phyloP scores from a whole-genome alignment of 2,888 invertebrate species.

The Philaethria dido region DNA sequence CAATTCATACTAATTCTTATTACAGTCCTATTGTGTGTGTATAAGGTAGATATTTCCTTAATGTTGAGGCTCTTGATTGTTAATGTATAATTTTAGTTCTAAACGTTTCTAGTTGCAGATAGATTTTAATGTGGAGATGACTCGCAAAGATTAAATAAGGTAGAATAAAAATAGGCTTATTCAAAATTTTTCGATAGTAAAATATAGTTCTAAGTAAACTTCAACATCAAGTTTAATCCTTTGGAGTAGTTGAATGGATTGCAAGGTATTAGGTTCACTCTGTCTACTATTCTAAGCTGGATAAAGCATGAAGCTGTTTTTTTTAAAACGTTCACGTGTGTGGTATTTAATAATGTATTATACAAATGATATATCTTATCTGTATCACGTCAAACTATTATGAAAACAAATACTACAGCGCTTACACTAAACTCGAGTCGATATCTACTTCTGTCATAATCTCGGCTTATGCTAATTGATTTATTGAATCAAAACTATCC shows the following conservation, averaged over 20 bases:
- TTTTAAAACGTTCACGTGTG: too few relatives aligned
- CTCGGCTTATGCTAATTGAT: not conserved
- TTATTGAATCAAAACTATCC: conserved; percentile 1
- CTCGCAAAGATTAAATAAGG: not conserved
- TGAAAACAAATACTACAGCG: not conserved
- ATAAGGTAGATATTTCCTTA: conserved; percentile 42
- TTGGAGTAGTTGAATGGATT: too few relatives aligned
- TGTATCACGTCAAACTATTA: not conserved
- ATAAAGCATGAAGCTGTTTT: too few relatives aligned
- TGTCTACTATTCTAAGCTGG: too few relatives aligned
- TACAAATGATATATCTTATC: too few relatives aligned
- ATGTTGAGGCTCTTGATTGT: conserved; percentile 22
- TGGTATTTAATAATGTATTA: too few relatives aligned
- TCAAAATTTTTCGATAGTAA: too few relatives aligned
- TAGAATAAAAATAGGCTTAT: not conserved
- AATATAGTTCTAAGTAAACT: too few relatives aligned
- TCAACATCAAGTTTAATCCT: too few relatives aligned
- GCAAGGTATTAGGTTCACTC: too few relatives aligned
- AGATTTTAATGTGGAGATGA: not conserved
- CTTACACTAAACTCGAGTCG: too few relatives aligned
- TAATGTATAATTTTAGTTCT: conserved; percentile 24
- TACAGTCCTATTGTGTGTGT: conserved; percentile 33
- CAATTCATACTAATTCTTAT: conserved; percentile 36
- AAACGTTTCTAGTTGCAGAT: conserved; percentile 11
- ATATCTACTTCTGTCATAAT: not conserved